Base-by-base conservation (phyloP, 2,113 vertebrate genomes). In the Oryzias curvinotus region DNA sequence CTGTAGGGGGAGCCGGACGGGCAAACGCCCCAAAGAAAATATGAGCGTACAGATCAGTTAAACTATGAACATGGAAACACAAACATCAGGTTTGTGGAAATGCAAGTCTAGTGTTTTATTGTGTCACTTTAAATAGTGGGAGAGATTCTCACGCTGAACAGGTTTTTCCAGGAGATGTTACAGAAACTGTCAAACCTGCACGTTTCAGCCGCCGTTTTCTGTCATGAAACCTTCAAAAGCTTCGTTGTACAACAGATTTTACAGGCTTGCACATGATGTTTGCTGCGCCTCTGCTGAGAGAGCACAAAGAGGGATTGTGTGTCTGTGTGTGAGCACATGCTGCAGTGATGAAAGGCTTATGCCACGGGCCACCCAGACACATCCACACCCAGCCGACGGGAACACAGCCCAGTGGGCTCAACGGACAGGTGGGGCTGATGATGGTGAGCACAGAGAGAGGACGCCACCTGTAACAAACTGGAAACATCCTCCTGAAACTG, bases 321-420 rank as follows among this genome's bases (percentile, higher is more conserved):
- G 55, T n/a, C 53, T 52, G 59, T 19, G 42, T 17, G 14, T 14
- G 45, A 45, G 65, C 15, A 50, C 51, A 52, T 43, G 49, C 16
- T 36, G 36, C 36, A 36, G 36, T 2, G 36, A 62, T 62, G 54
- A 72, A 66, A 59, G 4, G 52, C 6, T 8, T 51, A 23, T 18
- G 47, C 53, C 59, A 16, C 68, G 36, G 65, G 64, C 58, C 71
- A 59, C 76, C 54, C 36, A 15, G 4, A 36, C 13, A 26, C 42
- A 14, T 57, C 61, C 73, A 68, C 75, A 72, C 67, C 73, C 62
- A 65, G 70, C 17, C 7, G 45, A 43, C 3, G 56, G 16, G 66
- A 84, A 85, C 65, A 81, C 52, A 60, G 62, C 28, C 28, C 18
- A 16, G 10, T 52, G 71, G 71, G 82, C 80, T 62, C 58, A 21